Evolutionary conservation across 2,888 invertebrate species (phyloP), one percentile per base, ranked within the genome.

Genomic region (Deroplatys truncata): DNA sequence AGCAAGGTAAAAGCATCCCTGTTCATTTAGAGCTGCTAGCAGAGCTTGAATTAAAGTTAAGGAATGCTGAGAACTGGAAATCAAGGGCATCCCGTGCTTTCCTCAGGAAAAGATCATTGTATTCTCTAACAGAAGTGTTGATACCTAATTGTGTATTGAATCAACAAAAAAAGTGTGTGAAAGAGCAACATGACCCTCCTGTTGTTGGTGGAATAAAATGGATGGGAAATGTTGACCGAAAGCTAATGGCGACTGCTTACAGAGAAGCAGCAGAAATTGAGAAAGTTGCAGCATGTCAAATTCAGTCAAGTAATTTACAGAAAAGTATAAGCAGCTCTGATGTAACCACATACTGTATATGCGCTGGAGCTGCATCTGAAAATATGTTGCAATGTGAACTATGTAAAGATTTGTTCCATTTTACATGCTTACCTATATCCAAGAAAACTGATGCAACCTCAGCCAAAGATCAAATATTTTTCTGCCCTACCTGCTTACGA

Each of bases 331-430:
- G 93, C 25, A 94, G 94, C 1, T 94, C 93, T 91, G 92, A 93
- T 92, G 93, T 94, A 92, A 91, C 95, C 93, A 93, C 93, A 88
- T 98, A 97, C 94, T 99, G 98, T 93, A 94, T 97, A 88, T 98
- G 98, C 92, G 96, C 96, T 91, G 96, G 96, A 91, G 94, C 96
- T 2, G 95, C 96, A 92, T 96, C 95, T 91, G 97, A 97, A 2
- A 94, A 96, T 88, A 98, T 99, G 98, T 95, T 97, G 92, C 97
- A 98, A 93, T 99, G 99, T 94, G 98, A 98, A 92, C 95, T 99
- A 82, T 99, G 99, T 94, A 97, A 97, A 93, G 98, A 99, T 93
- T 98, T 98, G 97, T 99, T 98, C 93, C 99, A 99, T 93, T 96
- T 96, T 96, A 92, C 93, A 94, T 91, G 96, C 93, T 95, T 96